phyloP scores from a whole-genome alignment of 2,888 invertebrate species.

The Caenorhabditis panamensis region DNA sequence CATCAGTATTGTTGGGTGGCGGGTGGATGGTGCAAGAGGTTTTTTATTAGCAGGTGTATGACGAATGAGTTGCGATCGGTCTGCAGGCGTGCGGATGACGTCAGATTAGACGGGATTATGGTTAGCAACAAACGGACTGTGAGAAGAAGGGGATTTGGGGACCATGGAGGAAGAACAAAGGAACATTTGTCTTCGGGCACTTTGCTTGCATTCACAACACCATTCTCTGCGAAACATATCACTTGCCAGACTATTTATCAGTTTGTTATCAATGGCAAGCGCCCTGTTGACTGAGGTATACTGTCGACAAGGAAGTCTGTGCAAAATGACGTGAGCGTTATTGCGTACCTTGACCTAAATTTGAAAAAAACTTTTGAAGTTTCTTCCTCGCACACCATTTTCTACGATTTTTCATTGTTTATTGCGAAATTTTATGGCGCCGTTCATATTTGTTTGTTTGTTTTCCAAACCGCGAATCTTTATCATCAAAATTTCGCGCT shows the following conservation, averaged over 20 bases:
- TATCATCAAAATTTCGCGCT: not conserved
- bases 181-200: not conserved
- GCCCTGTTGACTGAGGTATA: not conserved
- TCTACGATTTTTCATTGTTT: not conserved
- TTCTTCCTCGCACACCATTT: not conserved
- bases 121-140: slow-evolving; percentile 1
- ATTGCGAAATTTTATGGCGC: slow-evolving; percentile 3
- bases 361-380: not conserved
- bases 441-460: not conserved
- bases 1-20: slow-evolving; percentile 25
- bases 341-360: not conserved
- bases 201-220: too few relatives aligned
- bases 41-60: slow-evolving; percentile 43
- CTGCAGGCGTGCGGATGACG: slow-evolving; percentile 25
- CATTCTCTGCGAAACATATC: too few relatives aligned
- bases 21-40: slow-evolving; percentile 32
- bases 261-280: too few relatives aligned
- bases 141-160: not conserved
- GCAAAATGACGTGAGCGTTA: slow-evolving; percentile 1
- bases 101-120: slow-evolving; percentile 32
- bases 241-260: not conserved
- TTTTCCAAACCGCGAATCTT: not conserved
- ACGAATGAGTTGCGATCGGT: slow-evolving; percentile 26
- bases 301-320: not conserved
- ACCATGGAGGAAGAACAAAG: not conserved